Evolutionary conservation across 64 coral and sea anemone species (phyloP), one percentile per base, ranked within the genome.

Genomic region (Porites australiensis): DNA sequence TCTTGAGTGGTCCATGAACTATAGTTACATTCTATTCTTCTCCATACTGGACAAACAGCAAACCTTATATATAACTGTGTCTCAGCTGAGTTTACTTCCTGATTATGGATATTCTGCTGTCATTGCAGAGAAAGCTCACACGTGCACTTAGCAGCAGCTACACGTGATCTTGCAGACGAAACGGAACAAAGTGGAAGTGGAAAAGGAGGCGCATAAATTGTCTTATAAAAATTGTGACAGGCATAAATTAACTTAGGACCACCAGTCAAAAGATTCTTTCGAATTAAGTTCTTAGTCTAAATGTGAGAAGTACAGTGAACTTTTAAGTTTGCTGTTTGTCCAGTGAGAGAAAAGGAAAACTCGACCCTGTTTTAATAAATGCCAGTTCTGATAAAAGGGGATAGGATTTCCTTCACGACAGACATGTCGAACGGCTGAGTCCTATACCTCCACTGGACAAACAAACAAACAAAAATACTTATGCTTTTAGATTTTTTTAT

Each of bases 311-410:
- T 60, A 3, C 2, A 13, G 46, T 49, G 43, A 0, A 7, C 6
- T 46, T 16, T 18, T 76, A 5, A 44, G 54, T 82, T 83, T 83
- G 80, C 80, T 83, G 80, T 83, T 83, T 83, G 80, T 83, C 80
- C 80, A 61, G 60, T 80, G 16, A 21, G 10, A 13, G 73, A 47
- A 15, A 51, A 51, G 12, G 12, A 5, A 8, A 5, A 50, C 8
- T 45, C 5, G 4, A 50, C 3, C 18, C 7, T 57, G 53, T 57
- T 57, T 57, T 4, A 4, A 37, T 70, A 19, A 19, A 9, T 70
- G 22, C 4, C 27, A 37, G 0, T 37, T 37, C 27, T 37, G 27
- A 37, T 37, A 37, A 37, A 37, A 37, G 27, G 27, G 27, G 27
- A 37, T 37, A 37, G 27, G 27, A 1, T 37, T 37, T 37, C 27